Conservation (phyloP, 2,113 vertebrate genomes). For the Chaetura pelagica region DNA sequence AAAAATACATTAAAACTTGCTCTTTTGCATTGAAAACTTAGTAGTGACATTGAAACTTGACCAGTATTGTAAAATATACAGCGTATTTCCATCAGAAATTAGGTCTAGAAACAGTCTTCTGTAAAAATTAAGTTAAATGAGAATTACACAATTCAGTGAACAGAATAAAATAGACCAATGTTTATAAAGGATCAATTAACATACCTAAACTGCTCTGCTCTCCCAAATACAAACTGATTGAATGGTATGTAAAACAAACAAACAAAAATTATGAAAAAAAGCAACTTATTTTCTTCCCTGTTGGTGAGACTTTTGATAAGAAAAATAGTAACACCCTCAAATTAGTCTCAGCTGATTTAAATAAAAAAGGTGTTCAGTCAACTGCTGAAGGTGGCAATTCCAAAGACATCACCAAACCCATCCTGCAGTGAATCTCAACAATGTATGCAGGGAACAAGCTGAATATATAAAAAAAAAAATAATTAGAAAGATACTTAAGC, state of each 20-base stretch:
- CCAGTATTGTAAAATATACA: slow-evolving; percentile 9
- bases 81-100: slow-evolving; percentile 4
- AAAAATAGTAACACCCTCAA: not conserved
- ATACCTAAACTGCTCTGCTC: not conserved
- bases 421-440: not conserved
- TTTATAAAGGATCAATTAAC: not conserved
- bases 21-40: not conserved
- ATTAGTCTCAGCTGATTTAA: not conserved
- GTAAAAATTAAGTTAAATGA: slow-evolving; percentile 33
- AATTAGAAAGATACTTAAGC: not conserved
- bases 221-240: not conserved
- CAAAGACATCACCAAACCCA: not conserved
- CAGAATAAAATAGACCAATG: not conserved
- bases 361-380: not conserved
- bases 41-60: slow-evolving; percentile 18
- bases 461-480: not conserved
- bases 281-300: not conserved
- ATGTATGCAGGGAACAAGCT: not conserved
- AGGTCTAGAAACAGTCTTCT: slow-evolving; percentile 36
- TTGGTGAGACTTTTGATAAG: not conserved
- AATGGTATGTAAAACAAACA: not conserved
- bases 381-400: not conserved
- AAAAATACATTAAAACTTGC: slow-evolving; percentile 38
- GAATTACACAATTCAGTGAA: not conserved
- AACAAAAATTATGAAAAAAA: too few species aligned